Conservation (phyloP, 1,140 invertebrate genomes). For the Drosophila pandora region DNA sequence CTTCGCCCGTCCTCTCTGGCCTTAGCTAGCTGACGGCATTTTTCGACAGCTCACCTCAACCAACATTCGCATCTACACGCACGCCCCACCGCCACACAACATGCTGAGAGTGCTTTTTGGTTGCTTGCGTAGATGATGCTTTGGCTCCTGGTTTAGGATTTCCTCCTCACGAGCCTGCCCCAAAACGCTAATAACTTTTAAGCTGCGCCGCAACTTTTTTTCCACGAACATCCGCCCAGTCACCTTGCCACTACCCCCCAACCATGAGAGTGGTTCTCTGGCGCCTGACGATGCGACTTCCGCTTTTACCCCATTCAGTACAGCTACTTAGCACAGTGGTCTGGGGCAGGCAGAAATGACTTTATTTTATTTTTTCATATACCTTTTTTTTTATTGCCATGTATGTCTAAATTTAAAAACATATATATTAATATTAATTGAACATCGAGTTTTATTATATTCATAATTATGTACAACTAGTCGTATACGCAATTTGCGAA, state of each 20-base stretch:
- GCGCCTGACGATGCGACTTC: conserved; percentile 75
- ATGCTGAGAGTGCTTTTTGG: conserved; percentile 29
- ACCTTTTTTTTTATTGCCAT: too few relatives aligned
- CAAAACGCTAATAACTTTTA: conserved; percentile 81
- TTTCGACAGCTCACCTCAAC: conserved; percentile 58
- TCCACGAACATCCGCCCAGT: conserved; percentile 37
- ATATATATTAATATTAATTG: too few relatives aligned
- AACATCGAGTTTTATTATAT: too few relatives aligned
- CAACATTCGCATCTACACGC: conserved; percentile 10
- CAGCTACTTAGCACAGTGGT: conserved; percentile 45
- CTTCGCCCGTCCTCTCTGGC: conserved; percentile 21
- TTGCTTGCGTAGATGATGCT: conserved; percentile 29
- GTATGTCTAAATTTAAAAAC: too few relatives aligned
- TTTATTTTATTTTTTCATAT: too few relatives aligned
- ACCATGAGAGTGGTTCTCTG: conserved; percentile 30
- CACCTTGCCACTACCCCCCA: conserved; percentile 21
- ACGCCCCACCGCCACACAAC: conserved; percentile 10
- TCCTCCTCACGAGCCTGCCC: neutral
- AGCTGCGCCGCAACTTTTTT: conserved; percentile 69
- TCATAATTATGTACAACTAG: neutral
- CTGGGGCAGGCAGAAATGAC: too few relatives aligned
- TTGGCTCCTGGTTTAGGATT: conserved; percentile 29
- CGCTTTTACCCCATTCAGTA: conserved; percentile 71
- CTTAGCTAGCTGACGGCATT: conserved; percentile 41
- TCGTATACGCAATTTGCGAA: neutral